A percentile compares a stretch with the other conserved stretches of the same genome.
These are phyloP conservation scores for Homarus gammarus DNA, from an alignment of 2,888 invertebrate species.

Conservation along the genomic window DNA sequence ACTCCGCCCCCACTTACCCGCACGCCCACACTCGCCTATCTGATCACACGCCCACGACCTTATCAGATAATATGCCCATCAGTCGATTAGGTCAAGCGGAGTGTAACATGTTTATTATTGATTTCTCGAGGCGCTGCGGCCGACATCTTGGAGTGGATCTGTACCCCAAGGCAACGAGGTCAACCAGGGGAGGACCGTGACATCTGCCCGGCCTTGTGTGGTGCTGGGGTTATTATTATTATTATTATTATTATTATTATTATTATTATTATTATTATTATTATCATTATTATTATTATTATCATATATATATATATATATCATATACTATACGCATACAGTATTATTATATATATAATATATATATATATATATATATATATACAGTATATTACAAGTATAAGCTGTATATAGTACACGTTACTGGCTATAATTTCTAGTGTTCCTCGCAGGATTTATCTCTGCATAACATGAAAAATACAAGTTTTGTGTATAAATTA, in stretches of 20 bases:
- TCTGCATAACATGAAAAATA: no score
- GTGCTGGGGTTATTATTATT: no score
- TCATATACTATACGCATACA: neutral
- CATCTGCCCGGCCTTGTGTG: no score
- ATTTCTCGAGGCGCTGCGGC: neutral
- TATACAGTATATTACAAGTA: neutral
- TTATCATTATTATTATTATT: slow-evolving; percentile 1
- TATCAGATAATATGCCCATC: slow-evolving; percentile 39
- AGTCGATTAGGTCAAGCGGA: slow-evolving; percentile 3
- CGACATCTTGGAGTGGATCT: neutral
- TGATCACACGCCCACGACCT: slow-evolving; percentile 35
- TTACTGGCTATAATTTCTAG: no score
- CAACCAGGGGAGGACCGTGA: no score
- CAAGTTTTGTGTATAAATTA: no score
- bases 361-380: slow-evolving; percentile 30
- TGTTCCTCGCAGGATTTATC: no score
- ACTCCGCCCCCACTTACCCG: slow-evolving; percentile 34
- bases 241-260: no score
- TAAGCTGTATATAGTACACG: no score
- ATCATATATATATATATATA: slow-evolving; percentile 50
- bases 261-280: neutral
- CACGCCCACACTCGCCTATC: slow-evolving; percentile 31
- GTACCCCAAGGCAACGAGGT: neutral
- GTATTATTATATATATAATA: neutral
- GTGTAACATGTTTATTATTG: slow-evolving; percentile 34